phyloP scores from a whole-genome alignment of 2,888 invertebrate genomes.

The Tetanocera ferruginea region DNA sequence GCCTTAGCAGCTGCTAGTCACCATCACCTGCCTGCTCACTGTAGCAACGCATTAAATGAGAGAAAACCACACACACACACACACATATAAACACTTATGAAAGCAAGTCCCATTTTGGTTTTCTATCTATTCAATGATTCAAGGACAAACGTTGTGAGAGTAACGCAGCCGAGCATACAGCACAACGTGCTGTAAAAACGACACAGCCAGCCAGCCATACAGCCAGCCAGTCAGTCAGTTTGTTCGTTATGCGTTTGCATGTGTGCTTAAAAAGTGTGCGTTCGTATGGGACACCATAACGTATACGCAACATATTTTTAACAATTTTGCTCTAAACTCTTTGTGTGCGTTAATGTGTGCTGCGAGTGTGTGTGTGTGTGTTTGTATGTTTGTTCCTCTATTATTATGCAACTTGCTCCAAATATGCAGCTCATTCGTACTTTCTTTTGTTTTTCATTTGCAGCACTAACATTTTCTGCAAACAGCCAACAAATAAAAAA shows the following conservation, averaged over 20 bases:
- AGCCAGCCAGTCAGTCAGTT: not conserved
- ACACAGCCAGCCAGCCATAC: not conserved
- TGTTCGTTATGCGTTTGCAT: not conserved
- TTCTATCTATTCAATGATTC: conserved; percentile 36
- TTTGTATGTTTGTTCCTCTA: not conserved
- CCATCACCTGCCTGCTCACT: not conserved
- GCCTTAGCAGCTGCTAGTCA: no score
- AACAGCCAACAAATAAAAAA: not conserved
- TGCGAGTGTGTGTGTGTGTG: conserved; percentile 18
- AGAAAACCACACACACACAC: not conserved
- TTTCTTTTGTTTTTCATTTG: not conserved
- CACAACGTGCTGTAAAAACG: not conserved
- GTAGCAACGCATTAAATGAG: not conserved
- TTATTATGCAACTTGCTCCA: conserved; percentile 27
- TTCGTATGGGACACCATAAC: conserved; percentile 5
- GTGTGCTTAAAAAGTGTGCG: not conserved
- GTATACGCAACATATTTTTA: not conserved
- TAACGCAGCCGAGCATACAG: not conserved
- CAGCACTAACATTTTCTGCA: not conserved
- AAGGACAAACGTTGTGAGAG: conserved; percentile 26
- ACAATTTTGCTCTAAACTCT: not conserved
- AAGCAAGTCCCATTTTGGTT: not conserved
- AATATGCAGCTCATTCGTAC: conserved; percentile 8
- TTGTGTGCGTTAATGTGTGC: not conserved
- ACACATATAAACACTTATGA: not conserved